Base-by-base conservation (phyloP, 2,113 vertebrate genomes). In the Rousettus leschenaultii region DNA sequence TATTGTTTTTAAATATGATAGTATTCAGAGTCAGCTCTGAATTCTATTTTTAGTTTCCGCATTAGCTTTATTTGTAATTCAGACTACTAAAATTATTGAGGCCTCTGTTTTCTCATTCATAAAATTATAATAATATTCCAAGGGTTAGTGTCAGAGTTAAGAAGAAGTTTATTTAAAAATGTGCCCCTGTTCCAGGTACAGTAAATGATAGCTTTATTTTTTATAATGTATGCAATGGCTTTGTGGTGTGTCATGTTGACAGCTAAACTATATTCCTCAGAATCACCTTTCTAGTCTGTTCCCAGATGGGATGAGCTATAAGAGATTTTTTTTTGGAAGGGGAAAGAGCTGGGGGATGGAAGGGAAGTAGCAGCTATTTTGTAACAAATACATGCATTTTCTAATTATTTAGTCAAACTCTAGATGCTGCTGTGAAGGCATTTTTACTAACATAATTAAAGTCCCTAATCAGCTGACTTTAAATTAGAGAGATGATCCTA, bases 61-160 rank as follows among this genome's bases (percentile, higher is more conserved):
- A 79, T 38, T 77, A 57, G 57, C 24, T 89, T 78, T 10, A n/a
- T 40, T 57, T 89, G 15, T 93, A 61, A 70, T 3, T 53, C 55
- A 4, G 12, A 22, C 11, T 79, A 86, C 11, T 73, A 48, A 86
- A 83, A 40, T 14, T n/a, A 38, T 38, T 18, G 43, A 30, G 48
- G 45, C 19, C n/a, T 90, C 66, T 90, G 14, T 86, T 89, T 89
- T 86, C 28, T 96, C 51, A 45, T 63, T 87, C 40, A 57, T 83
- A 86, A 93, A 78, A 91, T 73, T 48, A 18, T 77, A 86, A 89
- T 89, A 87, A 55, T 93, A 89, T 21, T 73, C 26, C 63, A 74
- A 77, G 5, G 2, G 19, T 53, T 95, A 40, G 24, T 66, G 2
- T 83, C 24, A 95, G 3, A 55, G 18, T 57, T 95, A 82, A 91